These are phyloP conservation scores for Myotis findleyi DNA, from an alignment of 2,797 vertebrate genomes.

Conservation along the genomic window DNA sequence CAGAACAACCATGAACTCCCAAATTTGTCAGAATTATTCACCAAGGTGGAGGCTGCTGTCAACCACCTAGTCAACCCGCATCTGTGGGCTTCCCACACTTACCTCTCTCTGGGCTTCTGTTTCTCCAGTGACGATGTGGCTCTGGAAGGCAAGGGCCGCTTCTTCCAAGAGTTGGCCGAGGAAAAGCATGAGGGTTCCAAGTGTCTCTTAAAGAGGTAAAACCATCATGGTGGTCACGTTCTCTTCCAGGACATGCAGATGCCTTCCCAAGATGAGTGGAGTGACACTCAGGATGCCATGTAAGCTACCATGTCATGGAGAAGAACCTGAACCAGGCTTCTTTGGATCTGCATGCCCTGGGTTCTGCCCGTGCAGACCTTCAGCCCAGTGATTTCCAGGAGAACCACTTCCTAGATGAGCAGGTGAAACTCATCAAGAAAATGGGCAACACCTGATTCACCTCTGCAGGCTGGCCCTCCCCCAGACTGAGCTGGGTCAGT, in stretches of 20 bases:
- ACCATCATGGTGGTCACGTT: not conserved
- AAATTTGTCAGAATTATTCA: not conserved
- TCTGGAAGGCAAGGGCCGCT: not conserved
- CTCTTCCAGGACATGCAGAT: not conserved
- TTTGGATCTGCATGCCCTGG: not conserved
- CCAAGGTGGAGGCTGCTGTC: not conserved
- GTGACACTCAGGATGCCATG: not conserved
- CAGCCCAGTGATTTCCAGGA: not conserved
- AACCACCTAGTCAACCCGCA: not conserved
- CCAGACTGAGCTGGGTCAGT: not conserved
- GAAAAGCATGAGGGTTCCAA: no score
- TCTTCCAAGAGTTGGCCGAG: not conserved
- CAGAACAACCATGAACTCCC: not conserved
- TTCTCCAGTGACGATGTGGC: not conserved
- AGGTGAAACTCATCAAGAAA: not conserved
- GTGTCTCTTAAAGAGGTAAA: not conserved
- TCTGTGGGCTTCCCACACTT: not conserved
- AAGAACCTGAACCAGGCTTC: not conserved
- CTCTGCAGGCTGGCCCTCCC: not conserved
- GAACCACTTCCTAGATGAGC: not conserved
- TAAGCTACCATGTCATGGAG: not conserved
- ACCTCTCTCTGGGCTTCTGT: not conserved
- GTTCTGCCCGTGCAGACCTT: not conserved
- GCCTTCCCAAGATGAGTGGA: not conserved
- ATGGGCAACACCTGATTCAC: not conserved